These are phyloP conservation scores for Lasioglossum vierecki DNA, from an alignment of 2,888 invertebrate species.

Conservation along the genomic window DNA sequence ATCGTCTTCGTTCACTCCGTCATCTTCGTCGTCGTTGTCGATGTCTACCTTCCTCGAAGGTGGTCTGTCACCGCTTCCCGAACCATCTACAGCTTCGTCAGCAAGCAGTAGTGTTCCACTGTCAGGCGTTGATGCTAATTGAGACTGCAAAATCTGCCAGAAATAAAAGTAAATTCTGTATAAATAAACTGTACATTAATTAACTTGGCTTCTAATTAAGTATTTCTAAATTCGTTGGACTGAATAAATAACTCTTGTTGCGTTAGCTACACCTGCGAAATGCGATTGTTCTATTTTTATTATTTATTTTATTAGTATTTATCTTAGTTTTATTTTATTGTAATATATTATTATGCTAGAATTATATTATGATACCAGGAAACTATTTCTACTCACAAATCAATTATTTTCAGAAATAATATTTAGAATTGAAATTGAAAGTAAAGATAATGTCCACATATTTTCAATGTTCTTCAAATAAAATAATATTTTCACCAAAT, in stretches of 20 bases:
- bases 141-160: slow-evolving; percentile 79
- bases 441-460: too few species aligned
- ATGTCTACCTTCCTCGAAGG: slow-evolving; percentile 67
- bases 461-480: too few species aligned
- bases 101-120: slow-evolving; percentile 76
- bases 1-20: slow-evolving; percentile 71
- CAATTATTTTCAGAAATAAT: too few species aligned
- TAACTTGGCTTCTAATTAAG: background rate
- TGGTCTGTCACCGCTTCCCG: slow-evolving; percentile 81
- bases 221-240: background rate
- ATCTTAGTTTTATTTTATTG: background rate
- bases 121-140: slow-evolving; percentile 81
- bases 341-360: background rate
- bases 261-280: background rate
- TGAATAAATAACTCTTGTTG: background rate
- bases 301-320: background rate
- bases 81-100: slow-evolving; percentile 81
- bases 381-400: too few species aligned
- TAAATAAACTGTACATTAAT: background rate
- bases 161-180: background rate
- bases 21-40: slow-evolving; percentile 74
- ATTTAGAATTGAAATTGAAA: too few species aligned
- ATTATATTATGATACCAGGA: too few species aligned
- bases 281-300: background rate
- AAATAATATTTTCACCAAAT: too few species aligned